Evolutionary conservation across 37 sponge, comb jelly and placozoan genomes (phyloP).

Genomic region (Cliona cf. orientalis): DNA sequence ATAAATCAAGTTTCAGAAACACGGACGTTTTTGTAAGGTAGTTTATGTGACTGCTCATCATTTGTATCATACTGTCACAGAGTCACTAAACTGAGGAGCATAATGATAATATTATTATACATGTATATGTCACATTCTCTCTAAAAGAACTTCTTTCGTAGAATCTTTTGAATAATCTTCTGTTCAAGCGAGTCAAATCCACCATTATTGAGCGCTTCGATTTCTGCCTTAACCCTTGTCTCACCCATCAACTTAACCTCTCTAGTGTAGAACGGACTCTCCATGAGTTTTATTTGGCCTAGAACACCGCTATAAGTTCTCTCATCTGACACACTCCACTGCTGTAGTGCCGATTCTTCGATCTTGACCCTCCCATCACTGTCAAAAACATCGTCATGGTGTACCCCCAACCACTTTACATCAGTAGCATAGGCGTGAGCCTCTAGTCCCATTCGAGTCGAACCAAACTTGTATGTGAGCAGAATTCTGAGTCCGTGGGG

Average conservation of each 20-base stretch:
- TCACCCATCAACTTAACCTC: constrained; percentile 66
- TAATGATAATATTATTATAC: too few relatives aligned
- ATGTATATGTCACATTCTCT: not conserved
- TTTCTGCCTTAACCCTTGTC: constrained; percentile 79
- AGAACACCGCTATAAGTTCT: constrained; percentile 36
- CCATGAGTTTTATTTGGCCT: constrained; percentile 15
- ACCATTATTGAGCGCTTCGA: constrained; percentile 74
- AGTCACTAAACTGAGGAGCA: too few relatives aligned
- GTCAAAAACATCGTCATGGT: constrained; percentile 73
- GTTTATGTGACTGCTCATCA: too few relatives aligned
- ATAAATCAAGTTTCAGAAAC: constrained; percentile 88
- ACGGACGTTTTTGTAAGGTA: constrained; percentile 86
- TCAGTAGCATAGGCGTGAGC: constrained; percentile 75
- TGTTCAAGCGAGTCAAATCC: constrained; percentile 68
- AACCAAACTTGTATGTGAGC: constrained; percentile 93
- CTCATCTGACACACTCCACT: constrained; percentile 68
- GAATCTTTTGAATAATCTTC: constrained; percentile 65
- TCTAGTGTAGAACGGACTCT: constrained; percentile 41
- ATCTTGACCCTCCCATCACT: constrained; percentile 16
- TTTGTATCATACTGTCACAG: too few relatives aligned
- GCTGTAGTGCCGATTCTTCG: constrained; percentile 53
- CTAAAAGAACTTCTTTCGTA: constrained; percentile 64
- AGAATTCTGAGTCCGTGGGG: constrained; percentile 94
- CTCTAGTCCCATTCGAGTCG: constrained; percentile 87
- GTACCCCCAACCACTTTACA: constrained; percentile 87